Conservation (phyloP, 2,888 invertebrate genomes). For the Prenolepis imparis region DNA sequence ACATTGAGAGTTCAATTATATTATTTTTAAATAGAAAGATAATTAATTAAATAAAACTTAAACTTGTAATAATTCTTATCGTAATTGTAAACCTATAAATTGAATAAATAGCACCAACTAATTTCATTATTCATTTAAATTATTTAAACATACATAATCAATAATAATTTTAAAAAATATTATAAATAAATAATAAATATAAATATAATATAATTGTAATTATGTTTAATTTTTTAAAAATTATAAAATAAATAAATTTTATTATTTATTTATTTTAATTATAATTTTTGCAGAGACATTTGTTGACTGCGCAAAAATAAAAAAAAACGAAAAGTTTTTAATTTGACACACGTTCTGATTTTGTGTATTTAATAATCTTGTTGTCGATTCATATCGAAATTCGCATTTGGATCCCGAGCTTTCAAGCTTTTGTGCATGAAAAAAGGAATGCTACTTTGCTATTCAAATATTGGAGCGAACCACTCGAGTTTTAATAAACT, state of each 20-base stretch:
- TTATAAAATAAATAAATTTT: not conserved
- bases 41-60: not conserved
- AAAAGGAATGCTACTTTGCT: slow-evolving; percentile 41
- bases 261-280: not conserved
- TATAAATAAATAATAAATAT: too few species aligned
- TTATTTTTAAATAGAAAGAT: not conserved
- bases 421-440: slow-evolving; percentile 16
- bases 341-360: not conserved
- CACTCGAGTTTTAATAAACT: slow-evolving; percentile 44
- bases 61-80: not conserved
- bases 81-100: not conserved
- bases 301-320: not conserved
- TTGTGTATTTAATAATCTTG: not conserved
- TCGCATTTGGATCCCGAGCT: not conserved
- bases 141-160: too few species aligned
- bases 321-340: not conserved
- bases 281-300: not conserved
- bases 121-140: not conserved
- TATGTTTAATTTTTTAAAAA: too few species aligned
- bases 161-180: too few species aligned
- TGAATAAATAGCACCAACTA: not conserved
- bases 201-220: too few species aligned
- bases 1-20: not conserved
- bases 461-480: slow-evolving; percentile 43
- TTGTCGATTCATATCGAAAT: not conserved